Evolutionary conservation across 2,113 vertebrate species (phyloP).

Genomic region (Oncorhynchus gorbuscha): DNA sequence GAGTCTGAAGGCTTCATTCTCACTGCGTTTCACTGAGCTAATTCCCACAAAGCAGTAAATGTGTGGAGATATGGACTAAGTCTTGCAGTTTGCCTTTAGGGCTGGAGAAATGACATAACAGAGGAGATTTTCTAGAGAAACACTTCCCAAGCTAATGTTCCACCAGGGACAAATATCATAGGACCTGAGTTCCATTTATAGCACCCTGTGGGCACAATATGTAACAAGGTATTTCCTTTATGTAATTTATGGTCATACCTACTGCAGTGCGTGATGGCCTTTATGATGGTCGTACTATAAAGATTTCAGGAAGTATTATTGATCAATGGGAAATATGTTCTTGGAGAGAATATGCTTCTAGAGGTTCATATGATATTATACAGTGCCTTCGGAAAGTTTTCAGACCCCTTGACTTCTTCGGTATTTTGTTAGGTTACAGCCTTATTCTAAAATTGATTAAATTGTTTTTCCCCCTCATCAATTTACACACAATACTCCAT

Average conservation of each 20-base stretch:
- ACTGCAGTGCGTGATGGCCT: neutral
- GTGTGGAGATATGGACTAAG: neutral
- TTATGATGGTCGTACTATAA: neutral
- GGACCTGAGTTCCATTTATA: neutral
- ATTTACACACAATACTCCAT: no score
- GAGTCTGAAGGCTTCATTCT: no score
- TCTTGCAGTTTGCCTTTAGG: constrained; percentile 40
- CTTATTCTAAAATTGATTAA: no score
- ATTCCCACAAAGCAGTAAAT: no score
- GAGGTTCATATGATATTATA: no score
- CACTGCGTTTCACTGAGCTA: no score
- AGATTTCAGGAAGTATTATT: neutral
- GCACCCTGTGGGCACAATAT: constrained; percentile 55
- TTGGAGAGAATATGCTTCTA: neutral
- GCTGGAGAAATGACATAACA: constrained; percentile 40
- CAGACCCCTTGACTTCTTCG: no score
- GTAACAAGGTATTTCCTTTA: constrained; percentile 38
- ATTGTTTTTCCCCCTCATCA: no score
- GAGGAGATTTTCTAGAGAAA: constrained; percentile 57
- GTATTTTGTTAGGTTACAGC: no score
- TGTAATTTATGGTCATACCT: constrained; percentile 29
- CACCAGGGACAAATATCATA: constrained; percentile 46
- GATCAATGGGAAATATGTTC: neutral
- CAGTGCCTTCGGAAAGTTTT: no score
- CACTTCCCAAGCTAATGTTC: constrained; percentile 58